phyloP scores from a whole-genome alignment of 1,140 invertebrate genomes.

The Atta cephalotes region DNA sequence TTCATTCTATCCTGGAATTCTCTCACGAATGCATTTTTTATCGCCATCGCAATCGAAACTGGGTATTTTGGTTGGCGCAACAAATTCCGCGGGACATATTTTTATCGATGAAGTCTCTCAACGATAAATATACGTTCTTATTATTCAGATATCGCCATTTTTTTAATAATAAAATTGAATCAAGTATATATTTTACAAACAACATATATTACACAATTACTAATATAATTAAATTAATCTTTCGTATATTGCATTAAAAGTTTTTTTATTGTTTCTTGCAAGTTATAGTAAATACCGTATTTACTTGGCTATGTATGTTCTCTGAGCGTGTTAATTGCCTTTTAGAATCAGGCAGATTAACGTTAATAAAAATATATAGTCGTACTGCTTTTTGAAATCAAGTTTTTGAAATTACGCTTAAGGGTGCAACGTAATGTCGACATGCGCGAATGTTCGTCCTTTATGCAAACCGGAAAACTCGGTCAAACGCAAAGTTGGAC shows the following conservation, averaged over 20 bases:
- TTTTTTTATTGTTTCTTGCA: background rate
- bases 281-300: background rate
- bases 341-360: slow-evolving; percentile 1
- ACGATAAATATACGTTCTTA: slow-evolving; percentile 21
- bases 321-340: background rate
- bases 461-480: slow-evolving; percentile 73
- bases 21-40: slow-evolving; percentile 56
- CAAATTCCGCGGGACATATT: slow-evolving; percentile 47
- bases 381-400: slow-evolving; percentile 28
- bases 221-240: background rate
- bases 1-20: slow-evolving; percentile 65
- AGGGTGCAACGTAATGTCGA: slow-evolving; percentile 48
- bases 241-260: background rate
- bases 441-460: slow-evolving; percentile 68
- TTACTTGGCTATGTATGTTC: too few relatives aligned
- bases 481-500: slow-evolving; percentile 76
- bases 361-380: slow-evolving; percentile 34
- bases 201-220: background rate
- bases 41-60: slow-evolving; percentile 21
- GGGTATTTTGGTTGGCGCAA: slow-evolving; percentile 54
- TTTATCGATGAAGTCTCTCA: slow-evolving; percentile 20
- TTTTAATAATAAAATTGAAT: background rate
- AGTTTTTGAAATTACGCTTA: slow-evolving; percentile 56
- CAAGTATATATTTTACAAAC: background rate
- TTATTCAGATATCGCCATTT: background rate